Evolutionary conservation across 2,888 invertebrate species (phyloP), one percentile per base, ranked within the genome.

Genomic region (Aplocera efformata): DNA sequence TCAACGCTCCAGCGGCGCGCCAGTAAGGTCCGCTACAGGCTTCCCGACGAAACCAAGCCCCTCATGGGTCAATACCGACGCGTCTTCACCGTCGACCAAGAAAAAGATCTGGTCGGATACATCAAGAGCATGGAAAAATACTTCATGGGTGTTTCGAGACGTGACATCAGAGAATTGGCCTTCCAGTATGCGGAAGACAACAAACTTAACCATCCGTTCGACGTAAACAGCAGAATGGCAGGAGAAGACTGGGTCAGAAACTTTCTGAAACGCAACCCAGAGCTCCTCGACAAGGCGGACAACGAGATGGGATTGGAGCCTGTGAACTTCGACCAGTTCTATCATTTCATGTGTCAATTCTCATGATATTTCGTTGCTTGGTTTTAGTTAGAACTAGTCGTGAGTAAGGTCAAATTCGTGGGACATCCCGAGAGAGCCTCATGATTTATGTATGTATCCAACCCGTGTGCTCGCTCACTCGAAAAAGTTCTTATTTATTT

Each of bases 191-290:
- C 89, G 1, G 86, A 82, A 55, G 86, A 83, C 55, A 77, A 88
- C 56, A 59, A 76, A 13, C 56, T 86, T 9, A 81, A 82, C 55
- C 84, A 89, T 52, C 85, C 84, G 4, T 88, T 88, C 50, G 88
- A 88, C 37, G 76, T 78, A 1, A 85, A 88, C 67, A 73, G 79
- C 25, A 67, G 84, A 34, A 88, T 88, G 84, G 89, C 89, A 0
- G 89, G 89, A 11, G 81, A 84, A 52, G 88, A 88, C 51, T 89
- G 89, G 89, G 82, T 89, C 9, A 74, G 83, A 52, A 88, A 88
- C 50, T 90, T 89, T 62, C 61, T 89, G 10, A 88, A 88, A 44
- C 63, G 88, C 41, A 84, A 89, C 48, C 84, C 88, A 0, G 88
- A 88, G 50, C 64, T 88, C 20, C 59, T 81, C 21, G 76, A 84